Evolutionary conservation across 1,140 invertebrate genomes (phyloP), one percentile per base, ranked within the genome.

Genomic region (Plectrocnemia conspersa): DNA sequence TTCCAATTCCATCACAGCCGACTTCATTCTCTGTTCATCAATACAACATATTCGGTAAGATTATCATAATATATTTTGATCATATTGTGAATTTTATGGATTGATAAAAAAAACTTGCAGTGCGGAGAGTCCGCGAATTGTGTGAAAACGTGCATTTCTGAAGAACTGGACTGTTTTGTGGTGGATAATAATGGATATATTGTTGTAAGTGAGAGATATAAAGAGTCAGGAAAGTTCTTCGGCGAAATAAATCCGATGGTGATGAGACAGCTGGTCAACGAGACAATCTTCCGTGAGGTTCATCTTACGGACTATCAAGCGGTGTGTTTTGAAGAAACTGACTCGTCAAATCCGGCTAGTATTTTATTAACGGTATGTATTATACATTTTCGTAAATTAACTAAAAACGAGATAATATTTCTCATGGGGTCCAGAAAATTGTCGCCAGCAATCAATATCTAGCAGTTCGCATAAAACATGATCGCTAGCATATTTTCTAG

Each of bases 101-200:
- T 9, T 7, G 16, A 40, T 16, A 40, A 9, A 40, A 9, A 9
- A 40, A 7, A 40, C 36, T 6, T 7, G 18, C 64, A 84, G 78
- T 80, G 78, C 65, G 77, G 77, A 48, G 78, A 82, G 29, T 66
- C 63, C 18, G 68, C 70, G 35, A 71, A 73, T 22, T 84, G 82
- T 56, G 66, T 73, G 22, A 74, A 73, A 59, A 86, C 86, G 0
- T 93, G 90, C 66, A 77, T 78, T 5, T 79, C 82, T 9, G 79
- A 82, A 24, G 78, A 82, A 25, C 77, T 90, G 61, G 84, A 91
- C 46, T 96, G 92, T 66, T 91, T 84, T 67, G 74, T 96, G 23
- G 71, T 96, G 13, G 92, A 96, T 67, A 92, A 92, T 67, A 91
- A 93, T 68, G 93, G 89, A 3, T 96, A 86, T 72, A 79, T 96